phyloP scores from a whole-genome alignment of 2,888 invertebrate species.

The Agrochola litura region DNA sequence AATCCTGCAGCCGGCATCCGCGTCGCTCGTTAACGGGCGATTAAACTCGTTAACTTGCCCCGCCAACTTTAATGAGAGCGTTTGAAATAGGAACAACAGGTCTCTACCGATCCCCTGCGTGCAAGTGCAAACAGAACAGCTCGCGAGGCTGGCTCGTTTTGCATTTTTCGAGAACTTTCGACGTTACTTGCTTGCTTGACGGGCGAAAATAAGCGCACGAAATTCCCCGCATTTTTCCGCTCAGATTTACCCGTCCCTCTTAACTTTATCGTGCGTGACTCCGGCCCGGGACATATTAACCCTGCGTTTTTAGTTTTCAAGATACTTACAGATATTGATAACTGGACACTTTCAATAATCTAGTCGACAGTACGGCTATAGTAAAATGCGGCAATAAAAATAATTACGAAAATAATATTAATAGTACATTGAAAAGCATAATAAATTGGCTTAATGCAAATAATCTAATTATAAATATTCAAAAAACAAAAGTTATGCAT shows the following conservation, averaged over 20 bases:
- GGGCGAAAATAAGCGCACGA: neutral
- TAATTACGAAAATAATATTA: no score
- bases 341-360: neutral
- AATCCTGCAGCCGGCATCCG: slow-evolving; percentile 24
- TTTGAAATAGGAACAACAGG: slow-evolving; percentile 20
- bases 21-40: slow-evolving; percentile 63
- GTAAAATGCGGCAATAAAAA: no score
- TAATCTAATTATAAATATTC: no score
- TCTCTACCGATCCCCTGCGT: neutral
- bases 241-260: neutral
- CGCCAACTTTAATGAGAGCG: neutral
- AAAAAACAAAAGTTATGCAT: no score
- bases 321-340: neutral
- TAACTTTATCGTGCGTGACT: neutral
- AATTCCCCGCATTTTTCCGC: neutral
- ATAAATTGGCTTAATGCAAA: no score
- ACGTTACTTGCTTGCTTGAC: neutral
- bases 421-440: no score
- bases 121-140: slow-evolving; percentile 1
- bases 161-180: neutral
- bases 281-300: neutral
- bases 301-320: neutral
- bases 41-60: slow-evolving; percentile 63
- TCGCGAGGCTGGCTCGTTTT: neutral
- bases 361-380: no score